Evolutionary conservation across 2,797 vertebrate species (phyloP).

Genomic region (Coracias cyanogaster): DNA sequence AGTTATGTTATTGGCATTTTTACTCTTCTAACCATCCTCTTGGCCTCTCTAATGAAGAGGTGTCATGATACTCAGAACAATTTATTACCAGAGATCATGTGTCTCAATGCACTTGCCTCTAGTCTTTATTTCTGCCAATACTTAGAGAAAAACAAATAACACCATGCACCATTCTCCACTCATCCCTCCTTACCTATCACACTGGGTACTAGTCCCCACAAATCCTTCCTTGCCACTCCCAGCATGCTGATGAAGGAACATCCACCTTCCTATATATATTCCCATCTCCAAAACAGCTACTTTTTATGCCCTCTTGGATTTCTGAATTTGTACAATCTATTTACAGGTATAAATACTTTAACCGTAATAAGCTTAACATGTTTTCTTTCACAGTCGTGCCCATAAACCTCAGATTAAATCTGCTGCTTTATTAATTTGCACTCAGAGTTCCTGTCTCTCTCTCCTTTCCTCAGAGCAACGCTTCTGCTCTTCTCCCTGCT

Average conservation of each 20-base stretch:
- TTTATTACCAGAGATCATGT: background rate
- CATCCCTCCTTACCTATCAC: background rate
- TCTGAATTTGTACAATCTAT: background rate
- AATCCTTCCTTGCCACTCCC: background rate
- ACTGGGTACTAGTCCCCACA: background rate
- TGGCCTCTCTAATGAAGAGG: background rate
- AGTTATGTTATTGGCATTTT: background rate
- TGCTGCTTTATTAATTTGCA: slow-evolving; percentile 33
- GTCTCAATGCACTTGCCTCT: background rate
- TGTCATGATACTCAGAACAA: background rate
- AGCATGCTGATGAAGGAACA: background rate
- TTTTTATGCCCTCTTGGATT: background rate
- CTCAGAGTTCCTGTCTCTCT: background rate
- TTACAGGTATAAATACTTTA: background rate
- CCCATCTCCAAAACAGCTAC: background rate
- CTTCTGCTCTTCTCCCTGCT: background rate
- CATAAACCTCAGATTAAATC: background rate
- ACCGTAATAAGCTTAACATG: background rate
- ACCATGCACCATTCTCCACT: background rate
- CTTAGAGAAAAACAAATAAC: background rate
- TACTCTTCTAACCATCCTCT: background rate
- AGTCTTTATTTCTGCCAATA: background rate
- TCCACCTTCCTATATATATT: background rate
- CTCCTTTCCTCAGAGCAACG: background rate
- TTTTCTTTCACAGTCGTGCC: background rate